A percentile compares a stretch with the other conserved stretches of the same genome.
Conservation (phyloP, 2,113 vertebrate genomes). For the Sander vitreus region DNA sequence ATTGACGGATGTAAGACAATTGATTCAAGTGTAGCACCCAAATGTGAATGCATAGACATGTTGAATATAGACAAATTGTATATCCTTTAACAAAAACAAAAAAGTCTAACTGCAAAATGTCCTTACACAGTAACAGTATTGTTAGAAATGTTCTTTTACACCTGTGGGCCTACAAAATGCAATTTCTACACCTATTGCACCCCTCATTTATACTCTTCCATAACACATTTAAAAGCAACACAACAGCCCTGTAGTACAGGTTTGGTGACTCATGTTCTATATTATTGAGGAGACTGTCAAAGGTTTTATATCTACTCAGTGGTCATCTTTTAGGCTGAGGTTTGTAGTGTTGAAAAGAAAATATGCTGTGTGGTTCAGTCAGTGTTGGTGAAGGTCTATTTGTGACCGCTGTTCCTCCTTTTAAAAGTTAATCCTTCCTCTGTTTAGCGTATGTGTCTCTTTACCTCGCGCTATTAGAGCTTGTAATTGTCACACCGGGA, state of each 20-base stretch:
- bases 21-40: background rate
- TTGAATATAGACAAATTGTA: background rate
- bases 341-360: no score
- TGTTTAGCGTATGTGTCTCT: background rate
- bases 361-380: no score
- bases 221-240: background rate
- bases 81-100: background rate
- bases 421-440: background rate
- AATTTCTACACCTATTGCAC: no score
- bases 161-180: background rate
- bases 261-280: background rate
- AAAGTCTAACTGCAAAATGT: no score
- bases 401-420: background rate
- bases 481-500: background rate
- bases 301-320: background rate
- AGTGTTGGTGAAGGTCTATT: background rate
- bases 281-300: background rate
- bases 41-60: background rate
- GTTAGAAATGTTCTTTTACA: background rate
- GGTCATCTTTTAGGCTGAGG: no score
- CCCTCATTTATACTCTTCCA: background rate
- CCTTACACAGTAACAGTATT: background rate
- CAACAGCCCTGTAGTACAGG: background rate
- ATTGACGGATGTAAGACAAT: background rate
- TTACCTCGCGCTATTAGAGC: background rate